Conservation (phyloP, 2,888 invertebrate genomes). For the Caenorhabditis angaria region DNA sequence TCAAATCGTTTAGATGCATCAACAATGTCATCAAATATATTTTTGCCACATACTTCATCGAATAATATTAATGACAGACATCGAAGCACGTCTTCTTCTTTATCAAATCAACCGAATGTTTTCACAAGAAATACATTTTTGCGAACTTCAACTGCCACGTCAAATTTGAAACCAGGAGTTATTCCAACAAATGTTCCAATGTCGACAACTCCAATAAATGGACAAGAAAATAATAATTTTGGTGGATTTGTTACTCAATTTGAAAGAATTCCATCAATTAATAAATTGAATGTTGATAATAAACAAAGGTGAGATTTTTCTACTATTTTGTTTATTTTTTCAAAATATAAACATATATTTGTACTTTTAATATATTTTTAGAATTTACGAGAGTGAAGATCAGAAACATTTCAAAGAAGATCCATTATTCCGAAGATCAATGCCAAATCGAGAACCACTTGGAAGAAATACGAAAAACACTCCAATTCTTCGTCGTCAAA, state of each 20-base stretch:
- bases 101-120: slow-evolving; percentile 20
- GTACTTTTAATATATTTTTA: not conserved
- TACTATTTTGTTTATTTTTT: not conserved
- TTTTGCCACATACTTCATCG: not conserved
- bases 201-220: not conserved
- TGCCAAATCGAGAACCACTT: slow-evolving; percentile 3
- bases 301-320: not conserved
- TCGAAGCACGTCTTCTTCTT: slow-evolving; percentile 18
- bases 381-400: no score
- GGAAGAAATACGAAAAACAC: not conserved
- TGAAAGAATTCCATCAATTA: slow-evolving; percentile 17
- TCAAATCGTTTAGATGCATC: slow-evolving; percentile 9
- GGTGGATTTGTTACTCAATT: slow-evolving; percentile 21
- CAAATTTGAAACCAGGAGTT: slow-evolving; percentile 1
- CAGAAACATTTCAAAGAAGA: not conserved
- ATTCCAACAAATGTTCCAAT: slow-evolving; percentile 10
- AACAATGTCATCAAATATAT: not conserved
- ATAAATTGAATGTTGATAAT: not conserved
- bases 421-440: slow-evolving; percentile 3
- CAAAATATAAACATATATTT: not conserved
- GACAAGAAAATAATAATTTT: not conserved
- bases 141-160: slow-evolving; percentile 5
- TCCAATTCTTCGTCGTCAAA: slow-evolving; percentile 11
- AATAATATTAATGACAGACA: slow-evolving; percentile 8
- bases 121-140: slow-evolving; percentile 34